A percentile compares a stretch with the other conserved stretches of the same genome.
Conservation (phyloP, 2,888 invertebrate species). For the Zaprionus lineosus region DNA sequence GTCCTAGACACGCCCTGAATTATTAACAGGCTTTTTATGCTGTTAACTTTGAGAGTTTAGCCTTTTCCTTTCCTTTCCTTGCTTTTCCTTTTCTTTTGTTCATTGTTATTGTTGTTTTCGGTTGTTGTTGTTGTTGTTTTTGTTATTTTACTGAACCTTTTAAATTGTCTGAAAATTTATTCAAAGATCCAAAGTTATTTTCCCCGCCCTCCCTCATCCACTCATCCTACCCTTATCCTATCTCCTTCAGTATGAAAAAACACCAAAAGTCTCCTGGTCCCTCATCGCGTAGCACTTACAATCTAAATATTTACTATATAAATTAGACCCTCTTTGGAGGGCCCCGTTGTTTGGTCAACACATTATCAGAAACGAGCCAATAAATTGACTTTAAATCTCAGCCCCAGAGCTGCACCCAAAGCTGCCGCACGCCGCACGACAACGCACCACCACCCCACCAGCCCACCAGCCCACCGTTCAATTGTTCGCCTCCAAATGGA, state of each 20-base stretch:
- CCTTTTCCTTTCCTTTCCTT: not conserved
- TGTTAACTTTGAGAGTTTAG: constrained; percentile 35
- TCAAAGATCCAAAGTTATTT: no score
- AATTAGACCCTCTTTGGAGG: constrained; percentile 39
- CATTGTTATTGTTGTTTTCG: not conserved
- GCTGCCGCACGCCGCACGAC: no score
- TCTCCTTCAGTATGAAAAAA: not conserved
- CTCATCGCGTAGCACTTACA: constrained; percentile 39
- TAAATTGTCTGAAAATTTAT: constrained; percentile 59
- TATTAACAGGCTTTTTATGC: constrained; percentile 65
- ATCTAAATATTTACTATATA: constrained; percentile 63
- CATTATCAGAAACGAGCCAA: constrained; percentile 49
- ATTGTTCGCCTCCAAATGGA: no score
- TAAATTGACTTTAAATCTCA: constrained; percentile 54
- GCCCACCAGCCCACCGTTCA: no score
- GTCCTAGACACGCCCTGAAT: constrained; percentile 59
- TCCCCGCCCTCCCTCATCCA: no score
- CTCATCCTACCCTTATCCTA: no score
- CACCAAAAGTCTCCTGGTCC: constrained; percentile 18
- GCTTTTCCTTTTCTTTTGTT: not conserved
- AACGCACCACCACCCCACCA: no score
- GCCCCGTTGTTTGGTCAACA: constrained; percentile 29
- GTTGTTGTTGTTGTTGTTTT: not conserved
- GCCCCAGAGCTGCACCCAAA: no score
- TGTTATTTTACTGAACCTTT: constrained; percentile 38